Conservation (phyloP, 2,797 vertebrate species). For the Amniataba percoides region DNA sequence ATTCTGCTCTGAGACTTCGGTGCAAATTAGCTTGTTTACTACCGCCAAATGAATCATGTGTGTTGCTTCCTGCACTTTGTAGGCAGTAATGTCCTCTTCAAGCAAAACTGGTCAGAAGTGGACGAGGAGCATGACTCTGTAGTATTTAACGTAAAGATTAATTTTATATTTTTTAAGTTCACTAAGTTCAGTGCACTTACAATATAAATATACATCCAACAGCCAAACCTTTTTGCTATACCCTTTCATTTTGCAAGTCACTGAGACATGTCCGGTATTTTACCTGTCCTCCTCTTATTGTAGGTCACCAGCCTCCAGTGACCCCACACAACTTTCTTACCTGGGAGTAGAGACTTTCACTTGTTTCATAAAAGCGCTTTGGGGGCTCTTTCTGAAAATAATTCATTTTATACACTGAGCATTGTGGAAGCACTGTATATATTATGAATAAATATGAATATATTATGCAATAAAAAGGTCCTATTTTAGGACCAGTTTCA, state of each 20-base stretch:
- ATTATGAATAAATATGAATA: constrained; percentile 69
- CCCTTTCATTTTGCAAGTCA: constrained; percentile 10
- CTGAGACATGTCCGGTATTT: constrained; percentile 39
- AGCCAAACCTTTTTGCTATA: not conserved
- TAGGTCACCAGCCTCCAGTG: constrained; percentile 34
- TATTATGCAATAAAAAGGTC: constrained; percentile 51
- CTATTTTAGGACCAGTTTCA: constrained; percentile 59
- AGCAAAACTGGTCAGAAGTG: not conserved
- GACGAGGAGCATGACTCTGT: not conserved
- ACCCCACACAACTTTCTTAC: constrained; percentile 17
- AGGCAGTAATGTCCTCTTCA: not conserved
- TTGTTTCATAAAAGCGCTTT: constrained; percentile 40
- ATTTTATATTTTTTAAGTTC: too few relatives aligned
- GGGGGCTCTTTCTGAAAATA: constrained; percentile 29
- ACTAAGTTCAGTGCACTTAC: not conserved
- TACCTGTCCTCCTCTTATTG: constrained; percentile 36
- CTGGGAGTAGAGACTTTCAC: constrained; percentile 28
- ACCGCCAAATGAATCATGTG: constrained; percentile 17
- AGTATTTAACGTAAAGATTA: not conserved
- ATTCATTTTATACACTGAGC: constrained; percentile 42
- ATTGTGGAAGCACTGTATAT: constrained; percentile 36
- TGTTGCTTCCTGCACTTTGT: constrained; percentile 20
- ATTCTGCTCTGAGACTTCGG: constrained; percentile 53
- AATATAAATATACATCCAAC: not conserved
- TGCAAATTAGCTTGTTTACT: constrained; percentile 48